Conservation (phyloP, 2,113 vertebrate genomes). For the Tiliqua scincoides region DNA sequence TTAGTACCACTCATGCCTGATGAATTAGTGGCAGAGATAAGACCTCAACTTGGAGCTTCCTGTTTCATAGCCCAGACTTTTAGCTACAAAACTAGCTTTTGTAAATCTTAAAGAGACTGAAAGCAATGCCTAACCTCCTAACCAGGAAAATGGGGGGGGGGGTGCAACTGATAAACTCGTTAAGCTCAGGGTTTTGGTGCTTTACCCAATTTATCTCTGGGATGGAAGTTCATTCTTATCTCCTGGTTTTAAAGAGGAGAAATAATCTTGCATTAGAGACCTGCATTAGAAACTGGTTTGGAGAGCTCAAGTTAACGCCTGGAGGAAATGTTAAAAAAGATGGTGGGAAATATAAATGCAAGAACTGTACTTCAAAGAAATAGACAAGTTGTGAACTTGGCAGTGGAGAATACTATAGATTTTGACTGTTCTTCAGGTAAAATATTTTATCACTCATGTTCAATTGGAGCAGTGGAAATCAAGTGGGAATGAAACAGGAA, state of each 20-base stretch:
- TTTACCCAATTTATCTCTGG: not conserved
- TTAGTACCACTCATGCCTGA: too few relatives aligned
- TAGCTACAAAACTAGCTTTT: too few relatives aligned
- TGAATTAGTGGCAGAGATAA: too few relatives aligned
- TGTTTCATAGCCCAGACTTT: too few relatives aligned
- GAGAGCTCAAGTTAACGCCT: not conserved
- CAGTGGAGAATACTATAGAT: not conserved
- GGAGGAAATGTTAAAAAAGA: not conserved
- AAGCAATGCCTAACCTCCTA: not conserved
- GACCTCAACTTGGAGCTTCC: too few relatives aligned
- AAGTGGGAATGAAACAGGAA: not conserved
- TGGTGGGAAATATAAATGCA: not conserved
- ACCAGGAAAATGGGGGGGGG: not conserved
- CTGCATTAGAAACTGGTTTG: not conserved
- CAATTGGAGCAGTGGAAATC: conserved; percentile 5
- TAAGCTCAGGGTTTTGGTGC: not conserved
- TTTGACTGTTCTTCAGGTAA: not conserved
- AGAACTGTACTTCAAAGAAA: not conserved
- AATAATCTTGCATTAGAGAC: conserved; percentile 1
- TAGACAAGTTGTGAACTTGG: not conserved
- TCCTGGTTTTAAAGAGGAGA: not conserved
- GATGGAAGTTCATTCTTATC: not conserved
- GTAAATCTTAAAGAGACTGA: not conserved
- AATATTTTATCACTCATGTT: not conserved
- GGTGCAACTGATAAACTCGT: not conserved